Evolutionary conservation across 2,888 invertebrate genomes (phyloP).

Genomic region (Hoplodrina ambigua): DNA sequence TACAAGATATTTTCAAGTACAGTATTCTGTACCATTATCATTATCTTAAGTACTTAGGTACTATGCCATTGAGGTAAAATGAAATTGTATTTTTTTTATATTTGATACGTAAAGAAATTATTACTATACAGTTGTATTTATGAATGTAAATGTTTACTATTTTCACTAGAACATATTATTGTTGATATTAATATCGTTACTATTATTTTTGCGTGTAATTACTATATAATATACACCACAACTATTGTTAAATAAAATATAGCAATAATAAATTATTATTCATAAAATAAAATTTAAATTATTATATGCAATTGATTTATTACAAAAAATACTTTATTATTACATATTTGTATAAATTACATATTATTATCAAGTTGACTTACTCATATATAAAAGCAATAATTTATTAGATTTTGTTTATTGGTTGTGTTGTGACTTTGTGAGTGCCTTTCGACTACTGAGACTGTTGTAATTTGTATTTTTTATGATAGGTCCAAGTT

Average conservation of each 20-base stretch:
- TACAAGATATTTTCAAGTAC: slow-evolving; percentile 6
- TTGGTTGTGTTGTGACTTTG: slow-evolving; percentile 82
- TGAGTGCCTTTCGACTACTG: slow-evolving; percentile 74
- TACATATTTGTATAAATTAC: slow-evolving; percentile 4
- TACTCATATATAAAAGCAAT: slow-evolving; percentile 34
- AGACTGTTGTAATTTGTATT: slow-evolving; percentile 81
- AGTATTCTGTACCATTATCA: not conserved
- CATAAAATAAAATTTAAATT: not conserved
- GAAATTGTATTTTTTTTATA: slow-evolving; percentile 2
- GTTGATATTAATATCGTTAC: slow-evolving; percentile 10
- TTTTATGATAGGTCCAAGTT: slow-evolving; percentile 65
- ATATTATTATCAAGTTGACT: not conserved
- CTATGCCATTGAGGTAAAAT: not conserved
- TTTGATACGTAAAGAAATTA: slow-evolving; percentile 9
- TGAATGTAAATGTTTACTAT: slow-evolving; percentile 3
- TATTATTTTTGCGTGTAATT: not conserved
- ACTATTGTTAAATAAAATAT: slow-evolving; percentile 1
- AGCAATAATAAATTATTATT: slow-evolving; percentile 27
- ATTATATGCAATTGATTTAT: not conserved
- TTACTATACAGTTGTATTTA: not conserved
- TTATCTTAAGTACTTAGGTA: not conserved
- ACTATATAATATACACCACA: not conserved
- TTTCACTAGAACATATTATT: not conserved
- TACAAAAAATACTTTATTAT: slow-evolving; percentile 3
- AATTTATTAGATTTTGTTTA: slow-evolving; percentile 45